Evolutionary conservation across 1,140 invertebrate species (phyloP), one percentile per base, ranked within the genome.

Genomic region (Ceratitis capitata): DNA sequence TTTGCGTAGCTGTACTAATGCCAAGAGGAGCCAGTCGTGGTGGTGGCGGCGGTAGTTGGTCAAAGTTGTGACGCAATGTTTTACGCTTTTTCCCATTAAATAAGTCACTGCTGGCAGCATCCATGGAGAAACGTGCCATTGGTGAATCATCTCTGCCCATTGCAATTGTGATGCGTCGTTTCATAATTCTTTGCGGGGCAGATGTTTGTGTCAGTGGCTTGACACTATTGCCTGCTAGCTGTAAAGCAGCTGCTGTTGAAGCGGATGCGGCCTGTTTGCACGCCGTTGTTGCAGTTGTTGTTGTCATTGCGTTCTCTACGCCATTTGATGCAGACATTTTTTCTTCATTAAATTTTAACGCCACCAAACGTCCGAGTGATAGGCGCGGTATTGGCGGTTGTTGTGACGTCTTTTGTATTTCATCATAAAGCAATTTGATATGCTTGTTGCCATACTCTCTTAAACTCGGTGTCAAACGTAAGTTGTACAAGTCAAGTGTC

Each of bases 321-420:
- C 23, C 23, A 2, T 6, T 39, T 23, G 69, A 19, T 53, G 29
- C 35, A 45, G 83, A 45, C 10, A 74, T 49, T 78, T 85, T 64
- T 2, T 82, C 84, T 51, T 86, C 86, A 16, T 78, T 85, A 4
- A 82, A 86, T 84, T 85, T 86, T 16, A 32, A n/a, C 1, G 86
- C 86, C 12, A 86, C 84, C 14, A 86, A 74, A 19, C 84, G 56
- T 1, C 56, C 86, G 1, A 86, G 64, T 2, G 85, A 85, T 23
- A 87, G 42, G 0, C 83, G 82, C 35, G 85, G 86, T 64, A 87
- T 87, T n/a, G 86, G 86, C 12, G 86, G 86, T 42, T 86, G 47
- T 16, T 85, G 82, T 45, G 85, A 82, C 26, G 74, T 86, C 42
- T 85, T 83, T 35, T 78, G 82, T 32, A 87, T 83, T 19, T 87